Evolutionary conservation across 37 sponge, comb jelly and placozoan genomes (phyloP), one percentile per base, ranked within the genome.

Genomic region (Geodia barretti): DNA sequence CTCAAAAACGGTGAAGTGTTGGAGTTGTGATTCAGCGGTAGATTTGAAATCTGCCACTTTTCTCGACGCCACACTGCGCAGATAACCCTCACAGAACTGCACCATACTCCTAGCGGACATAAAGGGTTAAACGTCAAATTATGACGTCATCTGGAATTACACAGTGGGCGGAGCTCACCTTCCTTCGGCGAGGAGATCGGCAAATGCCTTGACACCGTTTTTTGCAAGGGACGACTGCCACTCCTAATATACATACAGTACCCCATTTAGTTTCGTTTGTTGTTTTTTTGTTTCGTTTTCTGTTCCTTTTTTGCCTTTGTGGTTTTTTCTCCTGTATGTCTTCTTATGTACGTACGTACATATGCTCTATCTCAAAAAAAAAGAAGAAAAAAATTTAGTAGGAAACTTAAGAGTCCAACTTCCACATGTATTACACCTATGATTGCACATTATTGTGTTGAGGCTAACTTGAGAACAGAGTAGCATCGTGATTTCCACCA

Each of bases 401-500:
- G n/a, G n/a, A n/a, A n/a, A n/a, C n/a, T n/a, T n/a, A n/a, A n/a
- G n/a, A n/a, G 37, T 26, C 19, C 81, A 74, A 11, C 78, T 7
- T 20, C 30, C 35, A 34, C 60, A 81, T 38, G 8, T 4, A 17
- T 17, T 29, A 5, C 40, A 79, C 43, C 25, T 1, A 3, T 23
- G 67, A 77, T 63, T 17, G 19, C 37, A 23, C 26, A 23, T 65
- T 26, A 23, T 11, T 5, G 54, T 17, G 14, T 47, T 47, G 14
- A 0, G 0, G 17, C 82, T 62, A 69, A 91, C 95, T 92, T 95
- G 95, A 34, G 92, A 91, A 72, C 92, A 95, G 20, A 95, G 87
- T 41, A 88, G 83, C 95, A 95, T 95, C 34, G 90, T 84, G 24
- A 95, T 60, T 78, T 95, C 95, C 3, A 91, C 87, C 62, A 84